A percentile compares a stretch with the other conserved stretches of the same genome.
These are phyloP conservation scores for Diadophis punctatus DNA, from an alignment of 2,113 vertebrate genomes.

Conservation along the genomic window DNA sequence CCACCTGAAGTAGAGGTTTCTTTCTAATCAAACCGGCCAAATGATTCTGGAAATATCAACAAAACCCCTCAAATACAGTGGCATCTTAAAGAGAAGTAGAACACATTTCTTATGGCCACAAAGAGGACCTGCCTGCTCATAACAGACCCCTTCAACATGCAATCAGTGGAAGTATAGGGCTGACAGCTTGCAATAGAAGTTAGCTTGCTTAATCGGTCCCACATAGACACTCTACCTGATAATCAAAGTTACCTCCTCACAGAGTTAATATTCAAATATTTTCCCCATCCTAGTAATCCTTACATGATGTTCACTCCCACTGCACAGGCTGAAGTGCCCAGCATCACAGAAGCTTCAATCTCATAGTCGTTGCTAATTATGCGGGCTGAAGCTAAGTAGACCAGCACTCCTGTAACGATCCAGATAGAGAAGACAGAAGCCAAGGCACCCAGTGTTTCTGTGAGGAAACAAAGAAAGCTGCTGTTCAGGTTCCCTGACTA, in stretches of 20 bases:
- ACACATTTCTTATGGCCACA: background rate
- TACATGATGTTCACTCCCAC: constrained; percentile 91
- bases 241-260: background rate
- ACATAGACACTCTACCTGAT: background rate
- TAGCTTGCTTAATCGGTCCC: background rate
- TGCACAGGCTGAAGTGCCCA: constrained; percentile 84
- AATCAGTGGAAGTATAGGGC: background rate
- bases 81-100: background rate
- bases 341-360: constrained; percentile 88
- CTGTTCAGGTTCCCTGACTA: background rate
- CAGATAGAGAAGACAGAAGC: constrained; percentile 92
- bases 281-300: constrained; percentile 35
- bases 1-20: background rate
- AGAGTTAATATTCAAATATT: background rate
- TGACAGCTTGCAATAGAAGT: background rate
- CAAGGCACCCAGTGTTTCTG: constrained; percentile 91
- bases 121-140: background rate
- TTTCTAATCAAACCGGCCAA: background rate
- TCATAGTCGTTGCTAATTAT: constrained; percentile 90
- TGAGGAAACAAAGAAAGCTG: background rate
- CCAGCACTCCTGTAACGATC: constrained; percentile 86
- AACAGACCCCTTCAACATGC: background rate
- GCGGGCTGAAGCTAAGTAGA: constrained; percentile 89
- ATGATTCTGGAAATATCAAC: background rate
- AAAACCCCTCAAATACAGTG: background rate